Base-by-base conservation (phyloP, 2,113 vertebrate species). In the Gadus macrocephalus region DNA sequence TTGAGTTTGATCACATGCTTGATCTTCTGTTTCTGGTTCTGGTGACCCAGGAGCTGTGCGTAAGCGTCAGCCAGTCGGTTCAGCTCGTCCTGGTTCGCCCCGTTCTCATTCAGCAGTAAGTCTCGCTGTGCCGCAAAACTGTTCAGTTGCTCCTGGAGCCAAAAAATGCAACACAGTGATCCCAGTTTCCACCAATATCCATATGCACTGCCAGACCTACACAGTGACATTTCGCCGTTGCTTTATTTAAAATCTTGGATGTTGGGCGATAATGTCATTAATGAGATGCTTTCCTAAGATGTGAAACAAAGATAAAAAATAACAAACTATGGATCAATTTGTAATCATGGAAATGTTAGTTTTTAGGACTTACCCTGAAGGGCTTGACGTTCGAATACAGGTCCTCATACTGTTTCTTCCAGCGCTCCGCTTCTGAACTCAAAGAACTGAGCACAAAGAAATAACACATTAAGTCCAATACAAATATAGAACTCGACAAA, bases 1-100 rank as follows among this genome's bases (percentile, higher is more conserved):
- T 99, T 99, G 42, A 99, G 25, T 78, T 96, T 98, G 87, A 97
- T 90, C 76, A 99, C 94, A 53, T 98, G 97, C 72, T 94, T 98
- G 86, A 99, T 99, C 91, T 99, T 99, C 88, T 99, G 97, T 80
- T 93, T 95, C 82, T 96, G 94, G 87, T 99, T 99, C 83, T 98
- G 97, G 82, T 99, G 97, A 49, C 97, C 96, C 75, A 98, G 87
- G 71, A 99, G 90, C 25, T 90, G 92, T 17, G 94, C 95, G 42
- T 98, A 99, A 0, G 95, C 95, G 14, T 94, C 91, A 1, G 94
- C 91, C 56, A 99, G 67, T 81, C 94, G 94, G 85, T 93, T 96
- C 58, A 99, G 81, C 77, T 98, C 93, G 42, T 95, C 95, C 83
- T 98, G 95, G 62, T 95, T 93, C 3, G 89, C 91, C 49, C 95